These are phyloP conservation scores for Germaria angustata DNA, from an alignment of 2,888 invertebrate species.

Conservation along the genomic window DNA sequence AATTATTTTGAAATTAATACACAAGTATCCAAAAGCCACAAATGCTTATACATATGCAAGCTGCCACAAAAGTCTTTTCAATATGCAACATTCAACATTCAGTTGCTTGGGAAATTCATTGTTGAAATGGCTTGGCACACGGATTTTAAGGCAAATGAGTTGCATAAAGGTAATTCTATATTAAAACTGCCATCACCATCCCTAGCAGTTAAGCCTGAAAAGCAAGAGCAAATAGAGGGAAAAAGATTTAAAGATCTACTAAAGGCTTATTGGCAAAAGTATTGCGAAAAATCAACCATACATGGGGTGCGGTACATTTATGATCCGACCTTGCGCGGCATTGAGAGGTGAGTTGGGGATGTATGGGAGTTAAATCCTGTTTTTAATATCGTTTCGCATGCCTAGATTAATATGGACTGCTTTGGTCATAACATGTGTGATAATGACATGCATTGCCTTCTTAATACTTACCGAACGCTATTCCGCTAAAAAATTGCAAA, in stretches of 20 bases:
- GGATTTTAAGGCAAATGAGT: constrained; percentile 21
- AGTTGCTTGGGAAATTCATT: constrained; percentile 37
- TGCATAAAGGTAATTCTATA: background rate
- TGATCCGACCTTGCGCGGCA: constrained; percentile 71
- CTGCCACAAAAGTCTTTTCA: constrained; percentile 19
- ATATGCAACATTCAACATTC: constrained; percentile 23
- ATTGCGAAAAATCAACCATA: constrained; percentile 76
- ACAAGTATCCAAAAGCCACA: constrained; percentile 21
- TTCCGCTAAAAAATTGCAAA: constrained; percentile 73
- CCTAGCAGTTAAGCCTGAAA: background rate
- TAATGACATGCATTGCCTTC: constrained; percentile 71
- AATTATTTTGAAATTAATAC: constrained; percentile 63
- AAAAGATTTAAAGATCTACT: constrained; percentile 68
- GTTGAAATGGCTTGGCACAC: constrained; percentile 60
- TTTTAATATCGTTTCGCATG: constrained; percentile 50
- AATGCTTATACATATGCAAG: background rate
- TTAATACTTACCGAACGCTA: constrained; percentile 73
- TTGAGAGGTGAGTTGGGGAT: constrained; percentile 72
- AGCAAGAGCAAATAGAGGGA: background rate
- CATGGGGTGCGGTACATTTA: constrained; percentile 77
- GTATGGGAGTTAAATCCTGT: constrained; percentile 35
- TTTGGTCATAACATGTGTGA: constrained; percentile 72
- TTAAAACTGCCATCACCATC: constrained; percentile 6
- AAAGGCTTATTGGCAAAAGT: constrained; percentile 72
- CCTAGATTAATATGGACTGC: constrained; percentile 74